Conservation (phyloP, 2,113 vertebrate genomes). For the Oreochromis aureus region DNA sequence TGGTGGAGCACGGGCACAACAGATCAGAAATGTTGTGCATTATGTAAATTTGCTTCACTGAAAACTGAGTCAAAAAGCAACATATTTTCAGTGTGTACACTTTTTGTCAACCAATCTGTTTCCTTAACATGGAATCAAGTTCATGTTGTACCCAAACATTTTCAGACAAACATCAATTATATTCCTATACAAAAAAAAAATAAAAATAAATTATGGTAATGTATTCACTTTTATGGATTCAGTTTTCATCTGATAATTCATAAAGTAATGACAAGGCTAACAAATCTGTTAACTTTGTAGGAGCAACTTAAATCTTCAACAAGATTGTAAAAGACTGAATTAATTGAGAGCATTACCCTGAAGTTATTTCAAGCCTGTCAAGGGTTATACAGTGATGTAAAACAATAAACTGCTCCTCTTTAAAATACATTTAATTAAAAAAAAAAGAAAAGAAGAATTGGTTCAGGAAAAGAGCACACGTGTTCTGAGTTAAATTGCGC, state of each 20-base stretch:
- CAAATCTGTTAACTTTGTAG: neutral
- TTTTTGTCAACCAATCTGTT: constrained; percentile 29
- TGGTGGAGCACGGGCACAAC: neutral
- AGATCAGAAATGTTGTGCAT: neutral
- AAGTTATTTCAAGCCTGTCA: constrained; percentile 3
- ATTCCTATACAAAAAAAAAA: constrained; percentile 31
- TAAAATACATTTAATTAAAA: neutral
- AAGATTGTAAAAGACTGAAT: neutral
- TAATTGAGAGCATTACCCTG: neutral
- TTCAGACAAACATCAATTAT: constrained; percentile 8
- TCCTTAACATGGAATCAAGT: neutral
- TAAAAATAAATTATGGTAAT: neutral
- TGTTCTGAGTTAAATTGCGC: neutral
- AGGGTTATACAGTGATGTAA: neutral
- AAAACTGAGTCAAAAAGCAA: neutral
- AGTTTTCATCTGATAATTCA: neutral
- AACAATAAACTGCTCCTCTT: neutral
- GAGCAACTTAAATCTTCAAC: neutral
- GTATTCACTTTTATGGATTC: neutral
- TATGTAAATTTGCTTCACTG: neutral
- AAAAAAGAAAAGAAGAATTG: neutral
- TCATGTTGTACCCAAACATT: neutral
- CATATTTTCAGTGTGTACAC: constrained; percentile 16
- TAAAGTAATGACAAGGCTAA: neutral
- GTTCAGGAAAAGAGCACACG: neutral